Evolutionary conservation across 2,888 invertebrate species (phyloP).

Genomic region (Candidula unifasciata): DNA sequence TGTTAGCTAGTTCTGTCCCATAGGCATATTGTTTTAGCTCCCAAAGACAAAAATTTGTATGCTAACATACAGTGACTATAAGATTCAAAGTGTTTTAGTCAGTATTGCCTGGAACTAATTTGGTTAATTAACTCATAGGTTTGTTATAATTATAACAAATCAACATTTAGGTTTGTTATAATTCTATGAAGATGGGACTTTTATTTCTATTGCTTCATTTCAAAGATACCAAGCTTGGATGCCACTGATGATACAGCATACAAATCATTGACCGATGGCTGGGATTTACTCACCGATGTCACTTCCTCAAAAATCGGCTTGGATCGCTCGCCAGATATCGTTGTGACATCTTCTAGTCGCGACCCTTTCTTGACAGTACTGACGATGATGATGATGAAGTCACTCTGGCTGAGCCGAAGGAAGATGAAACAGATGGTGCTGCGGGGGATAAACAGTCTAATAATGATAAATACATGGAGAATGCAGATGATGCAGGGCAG

Average conservation of each 20-base stretch:
- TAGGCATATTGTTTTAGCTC: too few species aligned
- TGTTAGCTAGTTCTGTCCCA: too few species aligned
- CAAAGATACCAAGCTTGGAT: not conserved
- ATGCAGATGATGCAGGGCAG: too few species aligned
- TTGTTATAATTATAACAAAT: too few species aligned
- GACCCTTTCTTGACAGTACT: not conserved
- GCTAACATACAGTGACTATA: too few species aligned
- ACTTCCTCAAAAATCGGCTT: not conserved
- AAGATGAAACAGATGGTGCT: slow-evolving; percentile 16
- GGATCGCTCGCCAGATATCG: slow-evolving; percentile 2
- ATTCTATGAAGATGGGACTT: not conserved
- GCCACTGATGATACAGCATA: not conserved
- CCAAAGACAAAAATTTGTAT: too few species aligned
- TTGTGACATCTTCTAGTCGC: not conserved
- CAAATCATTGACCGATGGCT: not conserved
- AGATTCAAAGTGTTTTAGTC: too few species aligned
- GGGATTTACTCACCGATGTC: not conserved
- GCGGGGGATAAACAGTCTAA: not conserved
- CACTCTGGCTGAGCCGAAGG: not conserved
- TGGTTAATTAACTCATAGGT: too few species aligned
- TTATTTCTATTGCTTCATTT: not conserved
- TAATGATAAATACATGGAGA: not conserved
- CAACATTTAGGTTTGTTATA: too few species aligned
- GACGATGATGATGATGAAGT: not conserved
- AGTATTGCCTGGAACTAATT: too few species aligned